Base-by-base conservation (phyloP, 2,888 invertebrate species). In the Leptodirus hochenwartii region DNA sequence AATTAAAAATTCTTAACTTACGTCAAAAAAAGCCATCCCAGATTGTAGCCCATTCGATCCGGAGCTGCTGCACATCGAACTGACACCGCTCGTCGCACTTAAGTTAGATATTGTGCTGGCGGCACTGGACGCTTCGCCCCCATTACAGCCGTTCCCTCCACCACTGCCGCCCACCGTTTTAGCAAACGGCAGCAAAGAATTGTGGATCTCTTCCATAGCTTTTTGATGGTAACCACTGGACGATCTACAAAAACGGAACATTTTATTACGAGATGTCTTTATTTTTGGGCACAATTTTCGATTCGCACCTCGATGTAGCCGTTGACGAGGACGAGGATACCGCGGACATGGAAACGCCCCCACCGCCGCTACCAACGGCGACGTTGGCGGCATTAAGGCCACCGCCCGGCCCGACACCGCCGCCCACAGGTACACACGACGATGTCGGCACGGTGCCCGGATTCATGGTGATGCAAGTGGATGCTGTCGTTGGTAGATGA, bases 181-280 rank as follows among this genome's bases (percentile, higher is more conserved):
- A 31, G 79, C 80, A 53, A 80, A 82, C 30, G 81, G 82, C 45
- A 76, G 63, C 44, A 82, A 57, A 35, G 81, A 80, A 55, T 80
- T 80, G 44, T 82, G 69, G 49, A 82, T 84, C 59, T 81, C 77
- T 58, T 78, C 80, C 57, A 84, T 68, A 51, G 82, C 82, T 62
- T 81, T 80, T 58, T 80, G 78, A 59, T 77, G 77, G 59, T 82
- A 82, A 61, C 77, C 77, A 61, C 75, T 68, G n/a, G n/a, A n/a
- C n/a, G n/a, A n/a, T n/a, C 53, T n/a, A n/a, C n/a, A n/a, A n/a
- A n/a, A n/a, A n/a, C n/a, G n/a, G n/a, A n/a, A n/a, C n/a, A n/a
- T n/a, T n/a, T n/a, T n/a, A n/a, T n/a, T n/a, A n/a, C n/a, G n/a
- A n/a, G n/a, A n/a, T n/a, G n/a, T n/a, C n/a, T n/a, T n/a, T n/a